Base-by-base conservation (phyloP, 2,797 vertebrate genomes). In the Apogon talboti region DNA sequence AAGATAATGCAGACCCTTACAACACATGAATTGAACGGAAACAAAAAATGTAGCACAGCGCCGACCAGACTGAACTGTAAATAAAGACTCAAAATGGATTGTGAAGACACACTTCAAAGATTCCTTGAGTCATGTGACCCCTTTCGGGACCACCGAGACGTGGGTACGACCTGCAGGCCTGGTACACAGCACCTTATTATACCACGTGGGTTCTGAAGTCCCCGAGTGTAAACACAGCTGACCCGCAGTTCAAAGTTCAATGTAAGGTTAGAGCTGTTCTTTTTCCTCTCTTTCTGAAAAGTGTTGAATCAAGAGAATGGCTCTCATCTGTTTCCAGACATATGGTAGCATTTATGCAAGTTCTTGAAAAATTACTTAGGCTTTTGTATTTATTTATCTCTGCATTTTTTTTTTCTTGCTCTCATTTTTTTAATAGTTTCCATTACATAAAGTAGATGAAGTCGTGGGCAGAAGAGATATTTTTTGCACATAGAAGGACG, bases 321-420 rank as follows among this genome's bases (percentile, higher is more conserved):
- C 68, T 92, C 64, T 90, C 83, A 89, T 91, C 78, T 84, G 77
- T 80, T 75, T 89, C 82, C 80, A 86, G 78, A 87, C 92, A 94
- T 84, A 53, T 94, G 93, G 86, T 49, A 90, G 72, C 77, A 66
- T 86, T 94, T 91, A 92, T 74, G 79, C 44, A 76, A 83, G 74
- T 71, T 80, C 64, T 83, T 87, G 82, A 89, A 88, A 90, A 90
- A 88, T 87, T 62, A 84, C 80, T 81, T 69, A 37, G 63, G 75
- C 78, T 76, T 86, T 88, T 85, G 46, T 76, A 80, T 90, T 88
- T 87, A 86, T 91, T 91, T 91, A 80, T 90, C 75, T 89, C 57
- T 64, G 65, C 66, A 79, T 87, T 86, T 80, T 53, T 56, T 87
- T 86, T 80, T 53, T 56, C 47, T 72, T 53, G 33, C 33, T 35